phyloP scores from a whole-genome alignment of 2,888 invertebrate genomes.

The Troides helena region DNA sequence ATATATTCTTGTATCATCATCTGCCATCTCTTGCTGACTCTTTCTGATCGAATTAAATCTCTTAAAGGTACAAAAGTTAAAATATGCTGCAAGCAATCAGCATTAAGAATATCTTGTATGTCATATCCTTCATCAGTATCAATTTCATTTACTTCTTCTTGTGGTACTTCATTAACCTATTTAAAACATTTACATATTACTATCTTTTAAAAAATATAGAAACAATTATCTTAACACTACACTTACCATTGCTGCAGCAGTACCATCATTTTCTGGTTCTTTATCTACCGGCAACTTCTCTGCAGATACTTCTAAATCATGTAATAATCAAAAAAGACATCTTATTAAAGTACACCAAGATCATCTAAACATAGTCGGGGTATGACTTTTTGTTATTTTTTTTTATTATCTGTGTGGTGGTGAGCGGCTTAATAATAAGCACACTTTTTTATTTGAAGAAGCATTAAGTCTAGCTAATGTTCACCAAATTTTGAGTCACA shows the following conservation, averaged over 20 bases:
- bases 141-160: conserved; percentile 36
- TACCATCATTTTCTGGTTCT: conserved; percentile 34
- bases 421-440: no score
- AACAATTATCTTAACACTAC: not conserved
- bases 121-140: conserved; percentile 45
- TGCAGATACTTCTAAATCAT: conserved; percentile 8
- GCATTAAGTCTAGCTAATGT: no score
- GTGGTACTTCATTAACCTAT: conserved; percentile 30
- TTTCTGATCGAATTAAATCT: conserved; percentile 78
- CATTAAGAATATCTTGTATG: conserved; percentile 75
- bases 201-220: not conserved
- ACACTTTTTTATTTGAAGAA: no score
- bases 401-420: no score
- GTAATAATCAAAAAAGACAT: no score
- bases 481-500: no score
- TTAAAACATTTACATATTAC: not conserved
- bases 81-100: conserved; percentile 78
- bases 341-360: no score
- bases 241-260: conserved; percentile 36
- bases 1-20: conserved; percentile 69
- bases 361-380: no score
- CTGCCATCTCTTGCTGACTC: conserved; percentile 81
- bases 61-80: conserved; percentile 73
- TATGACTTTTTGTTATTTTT: no score
- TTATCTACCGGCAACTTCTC: conserved; percentile 39